Percentiles rank a stretch among this genome's conserved stretches.
Conservation (phyloP, 2,888 invertebrate species). For the Dicyrtoma fusca region DNA sequence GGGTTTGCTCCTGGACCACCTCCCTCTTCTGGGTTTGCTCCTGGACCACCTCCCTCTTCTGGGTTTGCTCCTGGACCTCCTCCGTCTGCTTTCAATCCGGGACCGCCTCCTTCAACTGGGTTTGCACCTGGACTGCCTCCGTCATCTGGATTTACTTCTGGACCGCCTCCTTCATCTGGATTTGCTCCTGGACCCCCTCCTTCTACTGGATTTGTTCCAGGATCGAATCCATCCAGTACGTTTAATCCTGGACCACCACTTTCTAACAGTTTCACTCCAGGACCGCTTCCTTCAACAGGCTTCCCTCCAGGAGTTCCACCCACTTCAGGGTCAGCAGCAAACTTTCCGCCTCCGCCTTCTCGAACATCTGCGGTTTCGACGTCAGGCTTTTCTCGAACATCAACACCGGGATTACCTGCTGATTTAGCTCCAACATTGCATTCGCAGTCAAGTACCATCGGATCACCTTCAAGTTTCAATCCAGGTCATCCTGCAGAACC, state of each 20-base stretch:
- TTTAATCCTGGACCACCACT: not conserved
- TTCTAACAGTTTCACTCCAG: not conserved
- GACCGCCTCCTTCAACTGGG: not conserved
- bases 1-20: not conserved
- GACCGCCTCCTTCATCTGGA: not conserved
- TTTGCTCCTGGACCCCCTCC: not conserved
- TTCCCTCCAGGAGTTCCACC: not conserved
- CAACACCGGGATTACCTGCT: not conserved
- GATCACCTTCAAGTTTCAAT: not conserved
- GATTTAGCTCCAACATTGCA: no score
- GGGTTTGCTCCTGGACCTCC: conserved; percentile 21
- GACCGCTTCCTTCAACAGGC: not conserved
- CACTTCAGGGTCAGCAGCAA: not conserved
- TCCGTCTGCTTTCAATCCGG: conserved; percentile 1
- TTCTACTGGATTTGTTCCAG: not conserved
- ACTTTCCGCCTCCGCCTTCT: not conserved
- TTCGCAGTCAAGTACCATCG: not conserved
- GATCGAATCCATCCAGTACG: not conserved
- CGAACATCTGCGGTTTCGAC: not conserved
- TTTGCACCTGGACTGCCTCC: conserved; percentile 8
- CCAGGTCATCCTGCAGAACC: no score
- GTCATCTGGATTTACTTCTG: not conserved
- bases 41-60: no score
- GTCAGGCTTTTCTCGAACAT: not conserved
- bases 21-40: no score